Base-by-base conservation (phyloP, 2,888 invertebrate genomes). In the Drosophila buzzatii region DNA sequence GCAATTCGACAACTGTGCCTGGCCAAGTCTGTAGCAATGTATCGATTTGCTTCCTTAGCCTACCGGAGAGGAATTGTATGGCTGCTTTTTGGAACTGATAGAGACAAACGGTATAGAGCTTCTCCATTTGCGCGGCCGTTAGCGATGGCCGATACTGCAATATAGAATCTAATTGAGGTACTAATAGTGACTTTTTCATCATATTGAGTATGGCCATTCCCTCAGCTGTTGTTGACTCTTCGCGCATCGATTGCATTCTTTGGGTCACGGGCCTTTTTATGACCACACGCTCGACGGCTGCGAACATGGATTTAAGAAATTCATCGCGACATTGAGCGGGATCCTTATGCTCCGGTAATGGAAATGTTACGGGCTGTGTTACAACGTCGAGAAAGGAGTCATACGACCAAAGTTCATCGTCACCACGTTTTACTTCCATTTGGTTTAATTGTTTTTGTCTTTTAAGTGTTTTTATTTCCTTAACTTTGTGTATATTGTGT, bases 31-130 rank as follows among this genome's bases (percentile, higher is more conserved):
- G 47, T 1, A 58, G 12, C 0, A 69, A 37, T 1, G 73, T 56
- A 0, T 77, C 56, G 55, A 84, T 23, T 7, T 77, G 70, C 27
- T 70, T 72, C 1, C 20, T 49, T 39, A 82, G 12, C 0, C 77
- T 39, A 5, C 75, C 67, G 14, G 57, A 41, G 0, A 85, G 52
- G n/a, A 73, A 85, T 16, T 80, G 62, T 7, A 82, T 20, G 14
- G 86, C 47, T 2, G 73, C 68, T n/a, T 65, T 77, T 14, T 82
- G 80, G 12, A 71, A 75, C 18, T 61, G 16, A 4, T n/a, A 18
- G 2, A 51, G 20, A 0, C 49, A 59, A 0, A 10, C 12, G 35
- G 31, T 18, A 7, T 61, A 18, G 0, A 67, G 27, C 3, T 20
- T 1, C 23, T 31, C 8, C 6, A 65, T 27, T 31, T 68, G 58